These are phyloP conservation scores for Menidia menidia DNA, from an alignment of 2,797 vertebrate species.

Conservation along the genomic window DNA sequence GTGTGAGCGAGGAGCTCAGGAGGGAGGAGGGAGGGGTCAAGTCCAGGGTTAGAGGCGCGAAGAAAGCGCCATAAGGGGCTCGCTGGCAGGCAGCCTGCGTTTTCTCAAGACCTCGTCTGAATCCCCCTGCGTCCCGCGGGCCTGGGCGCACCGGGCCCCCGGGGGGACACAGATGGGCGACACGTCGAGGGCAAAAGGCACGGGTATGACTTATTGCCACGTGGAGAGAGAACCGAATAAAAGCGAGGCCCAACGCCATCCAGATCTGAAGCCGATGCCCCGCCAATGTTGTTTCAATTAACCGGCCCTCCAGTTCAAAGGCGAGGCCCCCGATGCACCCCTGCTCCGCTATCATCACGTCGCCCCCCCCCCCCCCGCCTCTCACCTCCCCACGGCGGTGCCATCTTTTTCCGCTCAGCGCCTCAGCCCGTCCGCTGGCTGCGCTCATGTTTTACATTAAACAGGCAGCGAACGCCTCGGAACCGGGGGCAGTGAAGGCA, in stretches of 20 bases:
- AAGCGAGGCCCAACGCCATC: slow-evolving; percentile 79
- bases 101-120: slow-evolving; percentile 74
- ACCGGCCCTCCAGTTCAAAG: slow-evolving; percentile 80
- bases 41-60: slow-evolving; percentile 83
- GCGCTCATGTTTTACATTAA: slow-evolving; percentile 78
- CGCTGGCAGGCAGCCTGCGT: slow-evolving; percentile 67
- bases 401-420: slow-evolving; percentile 69
- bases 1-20: slow-evolving; percentile 29
- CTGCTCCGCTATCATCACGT: slow-evolving; percentile 77
- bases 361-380: slow-evolving; percentile 49
- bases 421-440: slow-evolving; percentile 21
- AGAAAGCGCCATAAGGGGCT: slow-evolving; percentile 77
- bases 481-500: slow-evolving; percentile 54
- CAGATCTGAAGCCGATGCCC: slow-evolving; percentile 77
- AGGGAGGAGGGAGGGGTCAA: slow-evolving; percentile 63
- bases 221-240: slow-evolving; percentile 77
- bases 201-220: slow-evolving; percentile 82
- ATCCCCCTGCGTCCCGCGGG: slow-evolving; percentile 51
- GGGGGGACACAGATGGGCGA: slow-evolving; percentile 80
- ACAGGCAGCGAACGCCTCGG: slow-evolving; percentile 65
- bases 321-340: slow-evolving; percentile 70
- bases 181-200: slow-evolving; percentile 78
- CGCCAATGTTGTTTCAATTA: slow-evolving; percentile 86
- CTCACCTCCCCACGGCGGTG: slow-evolving; percentile 66
- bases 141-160: slow-evolving; percentile 49